Conservation (phyloP, 2,888 invertebrate genomes). For the Ophonus ardosiacus region DNA sequence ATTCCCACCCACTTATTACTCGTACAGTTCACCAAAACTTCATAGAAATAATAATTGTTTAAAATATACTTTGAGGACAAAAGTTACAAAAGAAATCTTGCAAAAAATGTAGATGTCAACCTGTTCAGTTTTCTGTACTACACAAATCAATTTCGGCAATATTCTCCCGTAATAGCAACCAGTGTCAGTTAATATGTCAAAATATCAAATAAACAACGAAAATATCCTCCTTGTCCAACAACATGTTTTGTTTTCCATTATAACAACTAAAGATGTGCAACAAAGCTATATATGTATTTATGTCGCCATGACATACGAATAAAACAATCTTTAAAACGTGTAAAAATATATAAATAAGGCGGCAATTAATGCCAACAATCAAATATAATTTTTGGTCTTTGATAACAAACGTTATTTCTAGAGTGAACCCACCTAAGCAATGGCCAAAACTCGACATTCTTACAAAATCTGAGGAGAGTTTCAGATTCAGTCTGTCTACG, state of each 20-base stretch:
- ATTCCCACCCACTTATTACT: background rate
- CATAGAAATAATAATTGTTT: background rate
- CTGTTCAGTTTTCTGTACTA: too few species aligned
- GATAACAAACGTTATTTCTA: conserved; percentile 53
- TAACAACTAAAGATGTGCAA: conserved; percentile 53
- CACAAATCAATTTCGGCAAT: background rate
- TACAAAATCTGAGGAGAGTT: conserved; percentile 39
- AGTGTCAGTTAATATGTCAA: conserved; percentile 12
- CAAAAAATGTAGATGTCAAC: too few species aligned
- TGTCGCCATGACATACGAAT: conserved; percentile 5
- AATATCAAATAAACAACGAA: conserved; percentile 27
- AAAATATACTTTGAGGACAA: too few species aligned
- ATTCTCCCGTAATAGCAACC: conserved; percentile 40
- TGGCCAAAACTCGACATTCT: conserved; percentile 41
- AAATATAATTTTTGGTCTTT: conserved; percentile 52
- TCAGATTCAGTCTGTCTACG: conserved; percentile 10
- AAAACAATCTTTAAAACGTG: conserved; percentile 39
- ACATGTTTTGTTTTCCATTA: background rate
- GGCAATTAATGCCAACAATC: conserved; percentile 48
- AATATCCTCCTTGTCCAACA: conserved; percentile 7
- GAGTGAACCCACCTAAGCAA: conserved; percentile 48
- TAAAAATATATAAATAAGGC: conserved; percentile 36
- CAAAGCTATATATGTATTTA: conserved; percentile 6
- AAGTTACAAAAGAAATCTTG: too few species aligned
- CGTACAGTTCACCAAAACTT: too few species aligned